Base-by-base conservation (phyloP, 2,797 vertebrate species). In the Discoglossus pictus region DNA sequence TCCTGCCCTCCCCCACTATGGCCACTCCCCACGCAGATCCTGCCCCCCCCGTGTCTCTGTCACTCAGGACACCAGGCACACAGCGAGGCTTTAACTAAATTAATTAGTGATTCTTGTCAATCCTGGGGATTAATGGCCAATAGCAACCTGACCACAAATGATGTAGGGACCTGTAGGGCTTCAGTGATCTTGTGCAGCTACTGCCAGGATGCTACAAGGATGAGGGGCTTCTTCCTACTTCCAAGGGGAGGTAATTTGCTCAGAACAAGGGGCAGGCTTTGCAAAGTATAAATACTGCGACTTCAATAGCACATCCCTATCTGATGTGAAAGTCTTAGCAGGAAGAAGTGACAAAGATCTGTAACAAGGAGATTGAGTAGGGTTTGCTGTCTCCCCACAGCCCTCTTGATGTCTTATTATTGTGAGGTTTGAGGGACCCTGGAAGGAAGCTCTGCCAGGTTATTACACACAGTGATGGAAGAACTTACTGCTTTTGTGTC, bases 251-350 rank as follows among this genome's bases (percentile, higher is more conserved):
- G 93, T 91, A 93, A 93, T 95, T 93, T 91, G 88, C 93, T 90
- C 88, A 83, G 91, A 94, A 95, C 91, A 89, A 94, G 94, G 93
- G 93, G 93, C 93, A 89, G 93, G 92, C 94, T 90, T 87, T 87
- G 87, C 89, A 88, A 97, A 96, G 94, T 98, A 97, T 97, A 98
- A 97, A 98, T 98, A 96, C 91, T 92, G 92, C 85, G 92, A 95
- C 94, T 97, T 95, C 92, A 90, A 93, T 91, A 88, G 91, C 89
- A 84, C 85, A 86, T 86, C 85, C 88, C 87, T 90, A 84, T 94
- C 92, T 90, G 92, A 92, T 91, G 91, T 88, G 88, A 84, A 62
- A 86, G 86, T 92, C 90, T 87, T 86, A 70, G 88, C 87, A 86
- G 86, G 87, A 88, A 89, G 91, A 90, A 89, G 89, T 88, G 90